Conservation (phyloP, 2,113 vertebrate species). For the Tetrao urogallus region DNA sequence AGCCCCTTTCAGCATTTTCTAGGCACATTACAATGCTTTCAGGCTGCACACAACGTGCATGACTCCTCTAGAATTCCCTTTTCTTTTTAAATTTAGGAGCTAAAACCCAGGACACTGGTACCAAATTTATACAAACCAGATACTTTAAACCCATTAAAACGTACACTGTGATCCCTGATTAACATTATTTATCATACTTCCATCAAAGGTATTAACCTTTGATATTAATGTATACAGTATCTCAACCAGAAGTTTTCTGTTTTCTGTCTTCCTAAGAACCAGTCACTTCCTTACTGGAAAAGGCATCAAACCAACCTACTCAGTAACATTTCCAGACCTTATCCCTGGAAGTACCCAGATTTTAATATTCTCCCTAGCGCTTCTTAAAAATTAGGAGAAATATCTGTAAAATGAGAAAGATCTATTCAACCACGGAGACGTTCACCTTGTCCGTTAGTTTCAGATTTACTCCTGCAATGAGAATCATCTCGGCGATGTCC, state of each 20-base stretch:
- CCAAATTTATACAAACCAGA: neutral
- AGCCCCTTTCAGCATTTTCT: neutral
- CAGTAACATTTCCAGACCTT: neutral
- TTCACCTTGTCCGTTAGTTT: constrained; percentile 87
- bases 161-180: neutral
- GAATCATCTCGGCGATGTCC: constrained; percentile 88
- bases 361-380: neutral
- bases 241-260: neutral
- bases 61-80: neutral
- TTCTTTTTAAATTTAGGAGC: neutral
- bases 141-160: neutral
- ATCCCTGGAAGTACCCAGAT: neutral
- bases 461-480: constrained; percentile 85
- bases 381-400: neutral
- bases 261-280: neutral
- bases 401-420: neutral
- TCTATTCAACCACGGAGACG: neutral
- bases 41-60: neutral
- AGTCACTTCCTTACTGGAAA: neutral
- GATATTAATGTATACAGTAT: neutral
- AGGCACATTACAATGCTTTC: neutral
- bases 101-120: neutral
- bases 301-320: neutral
- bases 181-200: neutral
- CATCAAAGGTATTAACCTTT: neutral